These are phyloP conservation scores for Subacronicta megacephala DNA, from an alignment of 2,888 invertebrate genomes.

Conservation along the genomic window DNA sequence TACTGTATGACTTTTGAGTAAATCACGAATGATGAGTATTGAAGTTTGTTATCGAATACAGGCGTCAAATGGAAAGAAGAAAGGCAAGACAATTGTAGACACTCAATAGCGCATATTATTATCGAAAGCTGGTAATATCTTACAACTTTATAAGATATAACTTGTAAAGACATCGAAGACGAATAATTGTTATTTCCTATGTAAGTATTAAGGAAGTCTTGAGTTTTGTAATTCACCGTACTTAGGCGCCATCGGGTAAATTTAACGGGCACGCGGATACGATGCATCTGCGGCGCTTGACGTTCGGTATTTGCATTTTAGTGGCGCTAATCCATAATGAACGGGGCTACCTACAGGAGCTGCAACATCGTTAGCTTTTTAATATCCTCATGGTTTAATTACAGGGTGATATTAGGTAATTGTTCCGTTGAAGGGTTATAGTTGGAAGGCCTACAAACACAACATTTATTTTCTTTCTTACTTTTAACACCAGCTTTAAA, in stretches of 20 bases:
- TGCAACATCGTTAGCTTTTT: slow-evolving; percentile 42
- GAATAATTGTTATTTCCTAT: slow-evolving; percentile 29
- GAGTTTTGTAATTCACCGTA: slow-evolving; percentile 47
- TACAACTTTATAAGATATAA: neutral
- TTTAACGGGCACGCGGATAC: slow-evolving; percentile 59
- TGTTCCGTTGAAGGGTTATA: slow-evolving; percentile 16
- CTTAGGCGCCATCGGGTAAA: slow-evolving; percentile 54
- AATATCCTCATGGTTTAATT: slow-evolving; percentile 27
- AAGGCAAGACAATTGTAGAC: slow-evolving; percentile 26
- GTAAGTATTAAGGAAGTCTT: slow-evolving; percentile 18
- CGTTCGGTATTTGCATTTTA: slow-evolving; percentile 59
- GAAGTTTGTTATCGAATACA: slow-evolving; percentile 13
- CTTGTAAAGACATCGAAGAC: neutral
- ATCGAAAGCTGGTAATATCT: slow-evolving; percentile 10
- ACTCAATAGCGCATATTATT: slow-evolving; percentile 5
- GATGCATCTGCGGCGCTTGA: slow-evolving; percentile 44
- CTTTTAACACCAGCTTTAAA: too few relatives aligned
- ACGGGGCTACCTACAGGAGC: slow-evolving; percentile 34
- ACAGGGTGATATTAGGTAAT: slow-evolving; percentile 21
- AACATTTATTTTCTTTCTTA: slow-evolving; percentile 4
- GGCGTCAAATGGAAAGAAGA: slow-evolving; percentile 28
- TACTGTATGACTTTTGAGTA: slow-evolving; percentile 7
- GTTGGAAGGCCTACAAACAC: slow-evolving; percentile 3
- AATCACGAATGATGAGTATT: slow-evolving; percentile 20
- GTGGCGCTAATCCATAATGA: slow-evolving; percentile 57